Percentiles rank a stretch among this genome's conserved stretches.
Evolutionary conservation across 2,888 invertebrate species (phyloP).

Genomic region (Ichneumoninae sp.): DNA sequence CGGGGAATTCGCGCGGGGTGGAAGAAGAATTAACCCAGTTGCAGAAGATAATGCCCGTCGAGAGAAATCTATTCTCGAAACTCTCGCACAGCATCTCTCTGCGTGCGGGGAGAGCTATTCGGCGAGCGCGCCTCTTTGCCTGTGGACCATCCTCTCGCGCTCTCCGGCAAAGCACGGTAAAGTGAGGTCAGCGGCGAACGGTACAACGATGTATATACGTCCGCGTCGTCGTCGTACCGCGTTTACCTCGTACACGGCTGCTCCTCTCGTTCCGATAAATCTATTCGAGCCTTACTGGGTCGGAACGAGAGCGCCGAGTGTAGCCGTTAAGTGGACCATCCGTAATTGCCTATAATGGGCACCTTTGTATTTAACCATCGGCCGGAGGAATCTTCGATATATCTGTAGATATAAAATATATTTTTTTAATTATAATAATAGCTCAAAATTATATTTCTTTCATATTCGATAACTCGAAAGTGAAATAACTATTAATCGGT

Average conservation of each 20-base stretch:
- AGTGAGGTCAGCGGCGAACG: constrained; percentile 4
- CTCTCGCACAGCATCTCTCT: constrained; percentile 13
- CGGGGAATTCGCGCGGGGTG: constrained; percentile 51
- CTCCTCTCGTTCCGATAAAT: constrained; percentile 55
- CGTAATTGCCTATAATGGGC: constrained; percentile 35
- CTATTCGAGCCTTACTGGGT: constrained; percentile 40
- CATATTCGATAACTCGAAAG: too few relatives aligned
- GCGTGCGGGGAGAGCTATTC: constrained; percentile 67
- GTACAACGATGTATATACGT: constrained; percentile 32
- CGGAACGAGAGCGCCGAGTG: constrained; percentile 37
- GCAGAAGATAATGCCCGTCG: constrained; percentile 75
- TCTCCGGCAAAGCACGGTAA: constrained; percentile 20
- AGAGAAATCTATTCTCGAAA: constrained; percentile 74
- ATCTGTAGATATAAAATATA: not conserved
- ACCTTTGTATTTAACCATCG: constrained; percentile 1
- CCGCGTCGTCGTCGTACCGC: constrained; percentile 37
- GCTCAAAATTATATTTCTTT: too few relatives aligned
- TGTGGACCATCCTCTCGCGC: not conserved
- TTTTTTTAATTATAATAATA: too few relatives aligned
- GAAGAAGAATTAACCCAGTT: constrained; percentile 79
- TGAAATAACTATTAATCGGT: too few relatives aligned
- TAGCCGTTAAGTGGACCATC: constrained; percentile 27
- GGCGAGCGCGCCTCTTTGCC: constrained; percentile 69
- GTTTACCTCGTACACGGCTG: constrained; percentile 41
- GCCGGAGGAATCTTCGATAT: not conserved